Base-by-base conservation (phyloP, 2,888 invertebrate genomes). In the Drosophila falleni region DNA sequence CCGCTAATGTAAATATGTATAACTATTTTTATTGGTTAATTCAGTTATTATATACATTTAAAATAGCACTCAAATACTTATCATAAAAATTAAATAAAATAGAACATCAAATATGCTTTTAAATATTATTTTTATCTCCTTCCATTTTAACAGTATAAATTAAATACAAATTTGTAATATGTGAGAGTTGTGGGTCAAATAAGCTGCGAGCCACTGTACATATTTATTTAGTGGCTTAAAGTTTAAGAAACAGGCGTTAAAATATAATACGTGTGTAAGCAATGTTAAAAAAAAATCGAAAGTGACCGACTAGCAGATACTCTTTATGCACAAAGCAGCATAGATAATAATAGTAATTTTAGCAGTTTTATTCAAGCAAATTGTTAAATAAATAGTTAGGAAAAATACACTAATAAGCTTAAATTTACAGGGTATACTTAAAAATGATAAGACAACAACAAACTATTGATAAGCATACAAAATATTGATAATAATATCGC, bases 361-460 rank as follows among this genome's bases (percentile, higher is more conserved):
- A 16, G 29, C 9, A 41, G 16, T n/a, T 37, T 37, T 15, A 37
- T 6, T 8, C n/a, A 39, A 4, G 5, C 2, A 5, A 15, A 8
- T 39, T 3, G 8, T 39, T 29, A 16, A 53, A 16, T 50, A 33
- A 11, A 9, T n/a, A 16, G 13, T 8, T 10, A 42, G 9, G 5
- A n/a, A 19, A 9, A 31, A 31, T 5, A 54, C 42, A 10, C 19
- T 19, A 5, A 42, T 10, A 3, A 6, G 5, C 15, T 13, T 15
- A 3, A n/a, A 31, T 13, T 23, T 35, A 37, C 11, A 37, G 55
- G 44, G 46, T 56, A 46, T 56, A 23, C n/a, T 60, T 23, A 31
- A 59, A 68, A 42, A 42, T 49, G 33, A 89, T 89, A 84, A 84
- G 81, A 87, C 78, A 81, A 74, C 71, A 80, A 61, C 74, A 84